Evolutionary conservation across 1,140 invertebrate genomes (phyloP).

Genomic region (Eriosoma lanigerum): DNA sequence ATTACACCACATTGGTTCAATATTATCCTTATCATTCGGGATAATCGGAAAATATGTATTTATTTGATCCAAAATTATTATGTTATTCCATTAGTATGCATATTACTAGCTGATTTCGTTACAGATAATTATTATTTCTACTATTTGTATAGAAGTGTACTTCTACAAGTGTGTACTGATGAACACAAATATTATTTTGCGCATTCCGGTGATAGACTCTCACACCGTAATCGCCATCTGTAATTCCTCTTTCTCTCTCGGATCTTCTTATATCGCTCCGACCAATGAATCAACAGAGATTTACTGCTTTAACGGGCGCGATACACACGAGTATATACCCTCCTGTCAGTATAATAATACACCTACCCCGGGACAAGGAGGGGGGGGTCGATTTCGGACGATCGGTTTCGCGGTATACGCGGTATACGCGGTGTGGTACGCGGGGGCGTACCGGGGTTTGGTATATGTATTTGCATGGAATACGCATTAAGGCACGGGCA

Average conservation of each 20-base stretch:
- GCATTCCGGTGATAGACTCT: neutral
- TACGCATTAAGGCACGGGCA: conserved; percentile 45
- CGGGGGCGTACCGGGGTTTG: neutral
- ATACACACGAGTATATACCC: neutral
- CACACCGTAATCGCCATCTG: neutral
- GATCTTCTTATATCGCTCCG: too few relatives aligned
- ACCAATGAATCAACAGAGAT: conserved; percentile 20
- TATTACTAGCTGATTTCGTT: too few relatives aligned
- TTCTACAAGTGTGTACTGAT: neutral
- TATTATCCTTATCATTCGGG: too few relatives aligned
- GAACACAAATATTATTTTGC: too few relatives aligned
- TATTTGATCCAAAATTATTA: too few relatives aligned
- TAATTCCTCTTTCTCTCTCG: neutral
- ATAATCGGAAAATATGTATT: too few relatives aligned
- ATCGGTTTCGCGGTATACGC: conserved; percentile 34
- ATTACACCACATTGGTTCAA: too few relatives aligned
- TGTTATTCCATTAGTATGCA: too few relatives aligned
- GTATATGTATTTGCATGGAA: conserved; percentile 43
- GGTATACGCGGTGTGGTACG: neutral
- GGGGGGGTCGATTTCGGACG: conserved; percentile 34
- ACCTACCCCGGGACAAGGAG: neutral
- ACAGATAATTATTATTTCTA: too few relatives aligned
- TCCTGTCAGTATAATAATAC: neutral
- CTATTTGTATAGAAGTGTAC: neutral
- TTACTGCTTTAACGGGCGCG: neutral